Conservation (phyloP, 1,140 invertebrate species). For the Xylocopa sonorina region DNA sequence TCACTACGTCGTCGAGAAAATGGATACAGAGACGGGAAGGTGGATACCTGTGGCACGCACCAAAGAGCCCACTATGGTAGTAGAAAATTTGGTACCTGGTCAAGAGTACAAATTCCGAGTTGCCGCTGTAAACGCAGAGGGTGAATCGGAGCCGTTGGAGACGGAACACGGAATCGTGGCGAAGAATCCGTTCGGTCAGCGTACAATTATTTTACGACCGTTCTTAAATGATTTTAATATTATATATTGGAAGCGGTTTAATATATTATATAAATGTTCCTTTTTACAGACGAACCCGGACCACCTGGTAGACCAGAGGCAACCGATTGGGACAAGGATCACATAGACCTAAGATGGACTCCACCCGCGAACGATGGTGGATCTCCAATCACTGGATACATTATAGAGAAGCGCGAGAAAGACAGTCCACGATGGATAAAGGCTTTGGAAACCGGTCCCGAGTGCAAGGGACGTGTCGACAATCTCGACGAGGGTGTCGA, state of each 20-base stretch:
- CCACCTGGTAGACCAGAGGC: slow-evolving; percentile 94
- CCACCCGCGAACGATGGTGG: slow-evolving; percentile 95
- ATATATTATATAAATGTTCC: background rate
- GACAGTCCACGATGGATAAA: slow-evolving; percentile 92
- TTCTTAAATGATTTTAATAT: background rate
- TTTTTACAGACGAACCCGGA: slow-evolving; percentile 90
- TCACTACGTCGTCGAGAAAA: slow-evolving; percentile 95
- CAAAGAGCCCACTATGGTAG: slow-evolving; percentile 92
- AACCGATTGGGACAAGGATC: slow-evolving; percentile 97
- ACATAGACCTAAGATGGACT: slow-evolving; percentile 95
- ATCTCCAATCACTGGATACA: slow-evolving; percentile 95
- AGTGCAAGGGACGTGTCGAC: slow-evolving; percentile 90
- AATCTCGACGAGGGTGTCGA: slow-evolving; percentile 92
- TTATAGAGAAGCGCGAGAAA: slow-evolving; percentile 97
- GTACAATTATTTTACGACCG: background rate
- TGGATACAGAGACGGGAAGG: slow-evolving; percentile 91
- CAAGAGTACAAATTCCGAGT: slow-evolving; percentile 99
- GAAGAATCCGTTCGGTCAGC: slow-evolving; percentile 97
- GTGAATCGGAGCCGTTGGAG: slow-evolving; percentile 95
- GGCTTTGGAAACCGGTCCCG: slow-evolving; percentile 90
- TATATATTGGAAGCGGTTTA: background rate
- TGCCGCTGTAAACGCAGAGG: slow-evolving; percentile 96
- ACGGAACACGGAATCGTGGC: slow-evolving; percentile 95
- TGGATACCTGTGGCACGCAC: slow-evolving; percentile 91
- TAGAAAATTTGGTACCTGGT: slow-evolving; percentile 92